Evolutionary conservation across 1,140 invertebrate species (phyloP), one percentile per base, ranked within the genome.

Genomic region (Cephus cinctus): DNA sequence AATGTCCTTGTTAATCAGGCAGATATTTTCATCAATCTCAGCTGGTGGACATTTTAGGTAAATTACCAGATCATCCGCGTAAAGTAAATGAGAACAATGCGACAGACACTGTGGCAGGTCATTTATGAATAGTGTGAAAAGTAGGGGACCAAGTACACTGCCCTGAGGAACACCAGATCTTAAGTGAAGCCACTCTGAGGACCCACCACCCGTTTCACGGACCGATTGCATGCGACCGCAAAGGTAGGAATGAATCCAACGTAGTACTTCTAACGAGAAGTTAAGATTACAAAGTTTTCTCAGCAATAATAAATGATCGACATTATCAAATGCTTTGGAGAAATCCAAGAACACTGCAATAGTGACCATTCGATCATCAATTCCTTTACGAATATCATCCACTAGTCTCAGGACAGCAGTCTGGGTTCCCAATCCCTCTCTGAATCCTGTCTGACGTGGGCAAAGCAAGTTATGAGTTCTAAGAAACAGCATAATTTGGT

Each of bases 281-380:
- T 18, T 18, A 11, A 36, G 5, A 2, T 2, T 18, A 2, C 19
- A 5, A n/a, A 36, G 34, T 18, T 36, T 36, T 6, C 34, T 12
- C 5, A 36, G 34, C 11, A 36, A 15, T 2, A 36, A 18, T 8
- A 11, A 18, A n/a, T 47, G 42, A 36, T 46, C 27, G 5, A 50
- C 40, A 16, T 14, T 45, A 45, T 50, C 48, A 19, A 50, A 50
- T 1, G 48, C 42, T 36, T 50, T 50, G 5, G 18, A 19, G 11
- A 50, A 19, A 34, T 50, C 48, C 8, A 46, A n/a, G 27, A 46
- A n/a, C n/a, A n/a, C n/a, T n/a, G n/a, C n/a, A n/a, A n/a, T n/a
- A n/a, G n/a, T n/a, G n/a, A n/a, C n/a, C 31, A 12, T 11, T 9
- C 21, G 25, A 20, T 27, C 11, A 23, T 50, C 43, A n/a, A 50